Evolutionary conservation across 1,140 invertebrate genomes (phyloP), one percentile per base, ranked within the genome.

Genomic region (Drosophila sproati): DNA sequence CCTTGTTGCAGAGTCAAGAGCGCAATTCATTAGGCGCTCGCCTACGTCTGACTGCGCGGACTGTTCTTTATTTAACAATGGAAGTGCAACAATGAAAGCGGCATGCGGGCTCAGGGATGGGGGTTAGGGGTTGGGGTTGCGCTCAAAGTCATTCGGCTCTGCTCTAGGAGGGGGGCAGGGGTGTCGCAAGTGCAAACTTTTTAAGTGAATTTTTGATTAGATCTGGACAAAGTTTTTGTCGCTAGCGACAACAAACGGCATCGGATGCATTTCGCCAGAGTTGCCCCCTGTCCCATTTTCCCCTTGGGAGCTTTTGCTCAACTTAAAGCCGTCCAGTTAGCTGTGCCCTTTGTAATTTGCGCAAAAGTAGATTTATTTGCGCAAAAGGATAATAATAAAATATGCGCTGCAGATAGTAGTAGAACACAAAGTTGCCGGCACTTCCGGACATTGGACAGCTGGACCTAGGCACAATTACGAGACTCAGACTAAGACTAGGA

Each of bases 151-250:
- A 83, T 77, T 80, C 37, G 55, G 61, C 61, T 39, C 50, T 45
- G 55, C 37, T 37, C 82, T 63, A 60, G 69, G 50, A 57, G 4
- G 34, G 4, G 34, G 34, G 76, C 79, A 62, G 77, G 20, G 20
- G 20, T 20, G 20, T 20, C 20, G 77, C 80, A 67, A 80, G 85
- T 72, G 77, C 73, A 88, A 88, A 88, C 85, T 88, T 88, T 88
- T 88, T 88, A 88, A 88, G 85, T 88, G 85, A 88, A 88, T 88
- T 88, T 88, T 88, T 88, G 85, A 88, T 88, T 88, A 88, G 85
- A 88, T 88, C 85, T 85, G 85, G 71, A 80, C 80, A 88, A 88
- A 88, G 80, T 88, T 88, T 88, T 85, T 89, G 74, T 77, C 77
- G 70, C 69, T 63, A 74, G 81, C 76, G 57, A 67, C 75, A 77